These are phyloP conservation scores for Drosophila incognita DNA, from an alignment of 2,888 invertebrate genomes.

Conservation along the genomic window DNA sequence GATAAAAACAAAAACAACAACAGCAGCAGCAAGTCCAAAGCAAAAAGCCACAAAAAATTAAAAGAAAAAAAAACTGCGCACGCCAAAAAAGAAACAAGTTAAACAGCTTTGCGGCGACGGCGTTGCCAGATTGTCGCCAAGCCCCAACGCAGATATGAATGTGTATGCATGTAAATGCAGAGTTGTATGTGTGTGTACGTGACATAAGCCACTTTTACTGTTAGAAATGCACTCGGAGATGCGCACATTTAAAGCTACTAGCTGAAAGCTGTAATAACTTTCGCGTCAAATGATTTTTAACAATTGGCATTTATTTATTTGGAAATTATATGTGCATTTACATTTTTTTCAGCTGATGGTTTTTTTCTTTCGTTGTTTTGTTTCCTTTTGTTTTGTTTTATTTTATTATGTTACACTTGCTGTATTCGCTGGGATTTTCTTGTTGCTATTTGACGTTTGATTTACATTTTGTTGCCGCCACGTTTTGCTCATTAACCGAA, in stretches of 20 bases:
- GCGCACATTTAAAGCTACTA: conserved; percentile 35
- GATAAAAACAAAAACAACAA: conserved; percentile 52
- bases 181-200: conserved; percentile 51
- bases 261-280: conserved; percentile 22
- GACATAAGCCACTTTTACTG: conserved; percentile 79
- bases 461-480: conserved; percentile 78
- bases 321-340: conserved; percentile 42
- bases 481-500: conserved; percentile 71
- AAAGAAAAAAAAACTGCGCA: conserved; percentile 68
- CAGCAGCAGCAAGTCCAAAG: conserved; percentile 40
- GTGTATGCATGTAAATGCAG: conserved; percentile 32
- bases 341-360: conserved; percentile 47
- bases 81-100: conserved; percentile 78
- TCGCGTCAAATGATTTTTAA: conserved; percentile 52
- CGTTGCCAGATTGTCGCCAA: conserved; percentile 70
- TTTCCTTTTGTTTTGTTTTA: conserved; percentile 11
- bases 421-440: conserved; percentile 52
- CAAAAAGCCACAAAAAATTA: conserved; percentile 51
- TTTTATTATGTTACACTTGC: conserved; percentile 32
- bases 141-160: conserved; percentile 30
- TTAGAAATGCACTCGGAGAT: conserved; percentile 72
- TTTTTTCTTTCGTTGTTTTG: conserved; percentile 15
- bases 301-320: conserved; percentile 31
- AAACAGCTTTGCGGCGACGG: conserved; percentile 66
- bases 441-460: conserved; percentile 42